Percentiles rank a stretch among this genome's conserved stretches.
Evolutionary conservation across 92 coral and sea anemone genomes (phyloP).

Genomic region (Parazoanthus atlanticus): DNA sequence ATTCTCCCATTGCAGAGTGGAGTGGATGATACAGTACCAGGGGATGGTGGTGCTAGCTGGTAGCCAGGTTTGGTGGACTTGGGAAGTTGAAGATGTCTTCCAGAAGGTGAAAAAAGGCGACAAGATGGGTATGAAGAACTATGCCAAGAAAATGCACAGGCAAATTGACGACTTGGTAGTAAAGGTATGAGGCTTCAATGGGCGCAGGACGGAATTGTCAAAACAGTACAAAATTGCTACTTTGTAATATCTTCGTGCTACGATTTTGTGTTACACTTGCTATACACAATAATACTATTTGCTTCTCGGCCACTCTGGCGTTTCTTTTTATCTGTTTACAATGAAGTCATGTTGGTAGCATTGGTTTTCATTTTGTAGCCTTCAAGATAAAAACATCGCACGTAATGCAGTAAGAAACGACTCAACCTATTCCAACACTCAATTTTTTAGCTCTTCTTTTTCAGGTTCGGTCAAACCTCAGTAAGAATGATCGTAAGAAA

Average conservation of each 20-base stretch:
- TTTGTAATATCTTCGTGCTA: not conserved
- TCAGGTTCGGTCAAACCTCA: slow-evolving; percentile 90
- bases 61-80: slow-evolving; percentile 99
- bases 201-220: too few relatives aligned
- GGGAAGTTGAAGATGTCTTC: slow-evolving; percentile 99
- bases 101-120: slow-evolving; percentile 97
- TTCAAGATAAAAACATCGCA: not conserved
- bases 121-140: slow-evolving; percentile 99
- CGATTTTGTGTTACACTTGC: not conserved
- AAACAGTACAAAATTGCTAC: not conserved
- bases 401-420: not conserved
- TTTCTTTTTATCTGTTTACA: too few relatives aligned
- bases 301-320: not conserved
- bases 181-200: slow-evolving; percentile 56
- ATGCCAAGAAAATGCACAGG: slow-evolving; percentile 94
- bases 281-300: not conserved
- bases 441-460: not conserved
- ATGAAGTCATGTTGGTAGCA: not conserved
- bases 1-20: slow-evolving; percentile 57
- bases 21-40: slow-evolving; percentile 94
- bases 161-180: slow-evolving; percentile 93
- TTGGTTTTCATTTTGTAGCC: not conserved
- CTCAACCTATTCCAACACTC: too few relatives aligned
- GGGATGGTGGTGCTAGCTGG: slow-evolving; percentile 98
- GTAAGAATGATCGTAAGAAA: slow-evolving; percentile 97